Base-by-base conservation (phyloP, 2,113 vertebrate genomes). In the Bagarius yarrelli region DNA sequence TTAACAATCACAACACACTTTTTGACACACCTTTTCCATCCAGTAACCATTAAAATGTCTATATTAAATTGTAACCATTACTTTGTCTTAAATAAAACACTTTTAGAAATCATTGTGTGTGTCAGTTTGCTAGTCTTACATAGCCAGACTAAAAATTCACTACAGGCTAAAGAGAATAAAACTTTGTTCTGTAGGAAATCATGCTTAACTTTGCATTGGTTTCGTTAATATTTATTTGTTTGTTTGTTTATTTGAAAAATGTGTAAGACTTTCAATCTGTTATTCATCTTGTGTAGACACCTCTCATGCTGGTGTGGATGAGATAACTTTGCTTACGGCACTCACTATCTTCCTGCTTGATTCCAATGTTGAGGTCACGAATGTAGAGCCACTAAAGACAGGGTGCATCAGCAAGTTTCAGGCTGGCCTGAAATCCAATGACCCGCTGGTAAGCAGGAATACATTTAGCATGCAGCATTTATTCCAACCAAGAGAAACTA, bases 341-440 rank as follows among this genome's bases (percentile, higher is more conserved):
- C 73, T 98, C 63, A 95, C 95, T 18, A 82, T 97, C 76, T 98
- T 98, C 88, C 88, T 95, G 88, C 85, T 95, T 87, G 95, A 94
- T 60, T 84, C 94, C 66, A 92, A 88, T 88, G 92, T 95, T 36
- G 95, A 97, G 85, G 95, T 97, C 78, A 92, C 93, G 57, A 56
- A 91, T 3, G 74, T 90, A 0, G 90, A 94, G 84, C 93, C 93
- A 76, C 92, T 98, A 87, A 94, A 94, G 66, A 80, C 91, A 18
- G 87, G 87, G 81, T 94, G 94, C 78, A 90, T 97, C 86, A 91
- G 94, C 81, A 93, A 92, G 82, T 98, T 97, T 89, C 91, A 90
- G 86, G 6, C 84, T 84, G 72, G 92, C 75, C 92, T 97, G 87
- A 89, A 94, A 50, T 92, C 92, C 76, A 96, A 97, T 87, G 94